Base-by-base conservation (phyloP, 2,888 invertebrate genomes). In the Hoplodrina blanda region DNA sequence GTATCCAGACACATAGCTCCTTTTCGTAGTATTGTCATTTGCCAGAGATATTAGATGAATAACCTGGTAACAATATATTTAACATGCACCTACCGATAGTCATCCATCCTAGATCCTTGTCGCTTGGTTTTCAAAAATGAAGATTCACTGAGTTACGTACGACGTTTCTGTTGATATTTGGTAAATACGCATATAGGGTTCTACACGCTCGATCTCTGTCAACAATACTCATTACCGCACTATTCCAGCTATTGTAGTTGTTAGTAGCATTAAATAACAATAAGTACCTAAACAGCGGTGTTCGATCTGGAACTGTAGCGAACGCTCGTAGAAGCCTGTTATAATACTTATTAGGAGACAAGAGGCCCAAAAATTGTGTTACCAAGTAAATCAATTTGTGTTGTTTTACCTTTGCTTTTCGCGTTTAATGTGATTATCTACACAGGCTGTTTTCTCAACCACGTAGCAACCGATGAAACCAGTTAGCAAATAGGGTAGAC, bases 171-270 rank as follows among this genome's bases (percentile, higher is more conserved):
- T 11, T 53, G 7, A 11, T 30, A 37, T 30, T 68, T 54, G 41
- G 19, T 59, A 44, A 52, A 46, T n/a, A 52, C 41, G 13, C 54
- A 8, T 50, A 37, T 19, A 11, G 20, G 15, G n/a, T 15, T 50
- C 25, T 56, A n/a, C 19, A 41, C 10, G 20, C 30, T 15, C 19
- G n/a, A 33, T 19, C 62, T 49, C 81, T 81, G 81, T 69, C 52
- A 69, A 79, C 78, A 79, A 79, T 63, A 59, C 8, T 69, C 7
- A 17, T 79, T 65, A 79, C 17, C 33, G 50, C 49, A 52, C 78
- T 44, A 78, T 52, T 33, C 50, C 61, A 78, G 20, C 37, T 30
- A 71, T 19, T 44, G 15, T 17, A 50, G 25, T 15, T 19, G 17
- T 20, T 54, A 49, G 15, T 17, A 41, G 20, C 25, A 59, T 2